A percentile compares a stretch with the other conserved stretches of the same genome.
Conservation (phyloP, 2,888 invertebrate species). For the Andrena minutula region DNA sequence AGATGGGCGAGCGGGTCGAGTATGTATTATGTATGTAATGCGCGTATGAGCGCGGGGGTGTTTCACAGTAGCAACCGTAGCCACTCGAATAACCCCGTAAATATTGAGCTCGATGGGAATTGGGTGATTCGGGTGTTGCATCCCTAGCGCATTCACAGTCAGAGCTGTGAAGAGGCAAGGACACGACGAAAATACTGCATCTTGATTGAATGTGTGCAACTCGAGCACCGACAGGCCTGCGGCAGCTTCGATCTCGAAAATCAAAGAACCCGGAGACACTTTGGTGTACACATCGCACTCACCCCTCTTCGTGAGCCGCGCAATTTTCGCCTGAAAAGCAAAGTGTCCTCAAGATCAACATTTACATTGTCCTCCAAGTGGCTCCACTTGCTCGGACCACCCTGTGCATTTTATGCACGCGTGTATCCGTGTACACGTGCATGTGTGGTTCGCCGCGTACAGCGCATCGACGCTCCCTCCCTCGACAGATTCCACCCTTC, state of each 20-base stretch:
- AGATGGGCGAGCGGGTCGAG: background rate
- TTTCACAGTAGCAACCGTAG: background rate
- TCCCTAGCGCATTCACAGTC: no score
- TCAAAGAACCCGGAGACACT: no score
- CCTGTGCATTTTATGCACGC: background rate
- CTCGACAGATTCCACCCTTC: slow-evolving; percentile 34
- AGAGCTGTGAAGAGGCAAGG: no score
- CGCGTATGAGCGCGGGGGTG: background rate
- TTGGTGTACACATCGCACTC: no score
- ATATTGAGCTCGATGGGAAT: slow-evolving; percentile 42
- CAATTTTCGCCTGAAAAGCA: slow-evolving; percentile 10
- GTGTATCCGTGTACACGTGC: background rate
- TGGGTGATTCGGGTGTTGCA: slow-evolving; percentile 21
- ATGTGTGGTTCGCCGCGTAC: slow-evolving; percentile 30
- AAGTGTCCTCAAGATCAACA: slow-evolving; percentile 11
- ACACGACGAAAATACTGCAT: no score
- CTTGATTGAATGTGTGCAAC: no score
- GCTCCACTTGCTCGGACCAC: slow-evolving; percentile 13
- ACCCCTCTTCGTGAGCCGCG: background rate
- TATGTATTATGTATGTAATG: slow-evolving; percentile 36
- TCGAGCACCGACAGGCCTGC: no score
- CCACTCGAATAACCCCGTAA: slow-evolving; percentile 40
- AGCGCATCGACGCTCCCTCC: slow-evolving; percentile 33
- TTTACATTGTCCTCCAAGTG: slow-evolving; percentile 14
- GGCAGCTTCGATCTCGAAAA: no score